Evolutionary conservation across 2,797 vertebrate genomes (phyloP), one percentile per base, ranked within the genome.

Genomic region (Spondyliosoma cantharus): DNA sequence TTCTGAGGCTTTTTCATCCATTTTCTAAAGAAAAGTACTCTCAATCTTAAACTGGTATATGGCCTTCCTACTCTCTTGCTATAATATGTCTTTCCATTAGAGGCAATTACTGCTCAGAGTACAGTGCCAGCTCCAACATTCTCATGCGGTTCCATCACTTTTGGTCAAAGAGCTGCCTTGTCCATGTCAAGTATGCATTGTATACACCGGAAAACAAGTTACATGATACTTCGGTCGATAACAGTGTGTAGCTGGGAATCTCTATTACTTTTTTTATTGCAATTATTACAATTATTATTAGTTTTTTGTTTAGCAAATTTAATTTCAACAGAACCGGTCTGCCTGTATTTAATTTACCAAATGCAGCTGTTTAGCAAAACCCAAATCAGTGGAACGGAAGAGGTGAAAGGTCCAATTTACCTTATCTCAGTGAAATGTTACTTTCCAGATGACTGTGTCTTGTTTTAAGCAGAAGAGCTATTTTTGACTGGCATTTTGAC

Each of bases 1-100:
- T 5, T 19, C 68, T 64, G 32, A 81, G 68, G 84, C 87, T 90
- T 89, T 91, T 90, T 82, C 82, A 73, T 90, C 86, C 80, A 85
- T 89, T 93, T 91, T 90, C 87, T 80, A 76, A 84, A 89, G 90
- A 89, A 90, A 86, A 83, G 81, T 89, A 89, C 86, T 91, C 84
- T 91, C 84, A 88, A 86, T 89, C 84, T 88, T 85, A 81, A 87
- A 85, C 88, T 85, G 84, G 69, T 87, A 86, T 87, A 80, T 91
- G 89, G 85, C 89, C 90, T 91, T 91, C 90, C 85, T 84, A 71
- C 87, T 91, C 86, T 89, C 84, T 82, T 87, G 86, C 90, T 91
- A 92, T 93, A 90, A 91, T 88, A 90, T 76, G 81, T 86, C 74
- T 89, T 90, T 90, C 91, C 91, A 93, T 93, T 92, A 92, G 87